A percentile compares a stretch with the other conserved stretches of the same genome.
Conservation (phyloP, 2,888 invertebrate species). For the Geotrupes spiniger region DNA sequence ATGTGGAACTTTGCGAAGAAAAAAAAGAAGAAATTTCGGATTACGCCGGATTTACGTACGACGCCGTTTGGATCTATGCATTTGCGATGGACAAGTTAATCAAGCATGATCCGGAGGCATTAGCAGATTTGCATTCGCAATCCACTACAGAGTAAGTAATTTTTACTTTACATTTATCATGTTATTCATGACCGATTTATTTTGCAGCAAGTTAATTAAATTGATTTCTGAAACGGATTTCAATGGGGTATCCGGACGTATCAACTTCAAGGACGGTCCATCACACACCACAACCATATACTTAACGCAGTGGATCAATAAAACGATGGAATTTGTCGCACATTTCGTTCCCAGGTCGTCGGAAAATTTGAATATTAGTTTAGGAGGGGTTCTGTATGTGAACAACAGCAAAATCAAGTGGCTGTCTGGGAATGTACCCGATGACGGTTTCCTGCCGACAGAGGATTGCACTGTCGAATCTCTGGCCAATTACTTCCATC, state of each 20-base stretch:
- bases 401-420: constrained; percentile 53
- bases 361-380: background rate
- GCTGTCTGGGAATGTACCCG: constrained; percentile 64
- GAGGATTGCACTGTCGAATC: constrained; percentile 65
- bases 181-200: constrained; percentile 2
- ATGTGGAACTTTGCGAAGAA: constrained; percentile 34
- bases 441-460: constrained; percentile 62
- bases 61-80: constrained; percentile 80
- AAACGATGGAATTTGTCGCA: constrained; percentile 42
- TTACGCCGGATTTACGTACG: constrained; percentile 76
- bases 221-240: constrained; percentile 67
- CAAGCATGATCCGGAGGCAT: constrained; percentile 58
- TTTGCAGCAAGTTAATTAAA: constrained; percentile 57
- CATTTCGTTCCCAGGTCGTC: background rate
- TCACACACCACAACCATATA: constrained; percentile 63
- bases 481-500: constrained; percentile 64
- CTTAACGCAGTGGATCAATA: constrained; percentile 59
- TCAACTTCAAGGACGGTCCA: constrained; percentile 67
- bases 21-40: constrained; percentile 47
- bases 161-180: constrained; percentile 22
- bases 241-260: constrained; percentile 69
- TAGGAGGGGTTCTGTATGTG: constrained; percentile 11
- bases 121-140: constrained; percentile 55
- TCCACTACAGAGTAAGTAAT: constrained; percentile 54
- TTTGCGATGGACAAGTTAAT: constrained; percentile 65